These are phyloP conservation scores for Echinops telfairi DNA, from an alignment of 2,113 vertebrate species.

Conservation along the genomic window DNA sequence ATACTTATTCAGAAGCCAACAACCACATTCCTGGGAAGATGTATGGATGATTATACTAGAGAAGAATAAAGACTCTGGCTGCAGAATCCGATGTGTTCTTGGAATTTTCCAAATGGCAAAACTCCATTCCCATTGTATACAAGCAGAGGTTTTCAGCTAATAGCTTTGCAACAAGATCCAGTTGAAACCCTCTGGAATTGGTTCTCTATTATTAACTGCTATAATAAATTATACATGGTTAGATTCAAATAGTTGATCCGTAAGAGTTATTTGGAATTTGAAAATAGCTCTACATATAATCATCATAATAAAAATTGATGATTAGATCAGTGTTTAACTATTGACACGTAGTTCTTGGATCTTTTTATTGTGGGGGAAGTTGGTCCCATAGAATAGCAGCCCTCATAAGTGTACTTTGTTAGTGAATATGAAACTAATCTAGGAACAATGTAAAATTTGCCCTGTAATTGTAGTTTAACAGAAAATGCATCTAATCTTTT, in stretches of 20 bases:
- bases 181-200: constrained; percentile 22
- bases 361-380: not conserved
- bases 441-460: not conserved
- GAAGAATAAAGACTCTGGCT: not conserved
- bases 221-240: not conserved
- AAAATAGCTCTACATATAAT: not conserved
- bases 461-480: not conserved
- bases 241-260: not conserved
- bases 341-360: not conserved
- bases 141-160: not conserved
- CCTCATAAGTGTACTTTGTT: not conserved
- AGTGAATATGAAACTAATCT: not conserved
- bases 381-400: not conserved
- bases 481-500: not conserved
- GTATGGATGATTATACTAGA: not conserved
- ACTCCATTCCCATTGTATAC: not conserved
- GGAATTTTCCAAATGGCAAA: constrained; percentile 5
- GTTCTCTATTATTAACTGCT: constrained; percentile 5
- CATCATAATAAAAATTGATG: not conserved
- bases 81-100: not conserved
- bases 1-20: not conserved
- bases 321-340: not conserved
- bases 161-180: constrained; percentile 24
- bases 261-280: not conserved
- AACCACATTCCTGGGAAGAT: not conserved